These are phyloP conservation scores for Vombatus ursinus DNA, from an alignment of 2,113 vertebrate genomes.

Conservation along the genomic window DNA sequence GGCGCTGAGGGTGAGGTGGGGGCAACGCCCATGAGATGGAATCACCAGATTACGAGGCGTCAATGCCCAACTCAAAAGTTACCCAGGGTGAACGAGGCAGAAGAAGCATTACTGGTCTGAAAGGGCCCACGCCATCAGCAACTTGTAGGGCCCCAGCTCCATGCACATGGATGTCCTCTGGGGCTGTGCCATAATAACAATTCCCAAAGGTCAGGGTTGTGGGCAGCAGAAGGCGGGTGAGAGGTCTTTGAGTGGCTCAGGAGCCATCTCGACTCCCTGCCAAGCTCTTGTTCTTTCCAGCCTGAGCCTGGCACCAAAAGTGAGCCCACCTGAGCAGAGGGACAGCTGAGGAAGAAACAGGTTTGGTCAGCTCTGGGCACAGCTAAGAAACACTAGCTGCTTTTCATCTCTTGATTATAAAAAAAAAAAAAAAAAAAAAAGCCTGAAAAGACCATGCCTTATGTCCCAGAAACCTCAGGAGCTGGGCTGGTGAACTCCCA, in stretches of 20 bases:
- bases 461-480: background rate
- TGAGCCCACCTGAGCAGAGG: background rate
- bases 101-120: no score
- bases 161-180: background rate
- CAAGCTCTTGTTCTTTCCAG: background rate
- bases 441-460: background rate
- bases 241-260: background rate
- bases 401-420: background rate
- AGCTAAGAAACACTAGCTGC: background rate
- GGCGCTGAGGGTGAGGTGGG: background rate
- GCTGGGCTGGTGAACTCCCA: background rate
- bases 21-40: background rate
- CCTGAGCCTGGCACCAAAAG: background rate
- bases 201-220: background rate
- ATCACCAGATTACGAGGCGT: background rate
- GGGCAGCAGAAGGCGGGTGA: background rate
- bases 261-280: background rate
- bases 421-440: background rate
- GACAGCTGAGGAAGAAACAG: background rate
- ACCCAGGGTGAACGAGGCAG: background rate
- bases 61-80: background rate
- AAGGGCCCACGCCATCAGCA: background rate
- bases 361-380: background rate
- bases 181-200: background rate
- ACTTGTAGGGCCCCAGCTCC: background rate